phyloP scores from a whole-genome alignment of 53 echinoderm and acorn worm genomes.

The Henricia sp. region DNA sequence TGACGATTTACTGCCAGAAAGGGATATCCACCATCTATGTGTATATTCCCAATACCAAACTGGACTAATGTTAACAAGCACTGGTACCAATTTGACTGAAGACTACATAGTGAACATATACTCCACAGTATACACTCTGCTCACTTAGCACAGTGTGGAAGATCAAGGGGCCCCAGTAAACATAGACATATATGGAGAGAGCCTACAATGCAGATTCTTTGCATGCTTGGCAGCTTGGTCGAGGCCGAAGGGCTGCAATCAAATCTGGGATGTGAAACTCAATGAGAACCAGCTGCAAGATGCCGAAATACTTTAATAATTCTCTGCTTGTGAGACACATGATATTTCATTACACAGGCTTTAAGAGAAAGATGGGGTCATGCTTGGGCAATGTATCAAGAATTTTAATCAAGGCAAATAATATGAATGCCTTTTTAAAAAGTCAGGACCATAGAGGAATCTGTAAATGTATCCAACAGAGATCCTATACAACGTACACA shows the following conservation, averaged over 20 bases:
- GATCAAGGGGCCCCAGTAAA: conserved; percentile 58
- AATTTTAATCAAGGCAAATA: conserved; percentile 5
- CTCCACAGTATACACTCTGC: no score
- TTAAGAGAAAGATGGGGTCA: background rate
- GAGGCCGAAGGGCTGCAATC: conserved; percentile 43
- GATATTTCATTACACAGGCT: conserved; percentile 9
- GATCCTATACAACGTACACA: background rate
- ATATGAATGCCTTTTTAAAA: no score
- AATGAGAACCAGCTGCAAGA: conserved; percentile 44
- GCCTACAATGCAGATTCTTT: conserved; percentile 60
- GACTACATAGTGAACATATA: no score
- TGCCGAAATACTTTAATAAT: conserved; percentile 20
- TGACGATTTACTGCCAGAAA: conserved; percentile 4
- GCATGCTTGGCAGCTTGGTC: conserved; percentile 54
- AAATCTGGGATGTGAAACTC: conserved; percentile 8
- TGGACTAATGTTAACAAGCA: conserved; percentile 15
- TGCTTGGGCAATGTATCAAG: conserved; percentile 10
- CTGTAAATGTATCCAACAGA: background rate
- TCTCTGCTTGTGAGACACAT: background rate
- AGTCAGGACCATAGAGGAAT: no score
- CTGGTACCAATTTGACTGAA: conserved; percentile 42
- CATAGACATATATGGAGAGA: conserved; percentile 63
- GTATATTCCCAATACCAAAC: conserved; percentile 15
- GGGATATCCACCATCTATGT: background rate
- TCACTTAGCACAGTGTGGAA: conserved; percentile 25